Base-by-base conservation (phyloP, 2,113 vertebrate genomes). In the Oncorhynchus kisutch region DNA sequence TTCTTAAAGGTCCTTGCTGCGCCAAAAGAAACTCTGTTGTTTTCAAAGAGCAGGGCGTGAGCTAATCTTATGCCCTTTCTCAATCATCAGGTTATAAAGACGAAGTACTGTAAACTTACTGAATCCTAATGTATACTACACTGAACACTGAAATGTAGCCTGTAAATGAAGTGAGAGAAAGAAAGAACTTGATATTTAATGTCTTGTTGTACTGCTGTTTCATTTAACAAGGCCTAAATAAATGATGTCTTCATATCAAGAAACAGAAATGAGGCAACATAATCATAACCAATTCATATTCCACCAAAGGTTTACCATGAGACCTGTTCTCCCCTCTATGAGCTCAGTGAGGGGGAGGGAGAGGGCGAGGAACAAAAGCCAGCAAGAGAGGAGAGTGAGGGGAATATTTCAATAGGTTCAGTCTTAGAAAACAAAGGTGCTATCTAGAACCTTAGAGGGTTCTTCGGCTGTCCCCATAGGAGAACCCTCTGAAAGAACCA, bases 1-100 rank as follows among this genome's bases (percentile, higher is more conserved):
- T 69, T 76, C 70, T 76, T 24, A 71, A 68, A 14, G 76, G 31
- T 69, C 29, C 34, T 69, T 12, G 8, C 31, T n/a, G 6, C 67
- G 12, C 31, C n/a, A 39, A 18, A 11, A 25, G 5, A 24, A 71
- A 54, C 59, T 67, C 67, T 31, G 22, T 78, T 80, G 81, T 78
- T 29, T 51, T 20, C 51, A 29, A 27, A 20, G 25, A 73, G 20
- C 67, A 51, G 73, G 29, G 45, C 57, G 76, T 29, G 11, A 73
- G 20, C 25, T 69, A 71, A 76, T 45, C 39, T 45, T 45, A 45
- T 45, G 39, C 39, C 73, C 45, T 79, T 70, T 12, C 70, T 34
- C 12, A 71, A 51, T 57, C 45, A 18, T 29, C 48, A 71, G 49
- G 45, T 70, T 75, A 20, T 8, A 5, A 24, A 54, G 18, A 54